These are phyloP conservation scores for Rotaria socialis DNA, from an alignment of 2,888 invertebrate species.

Conservation along the genomic window DNA sequence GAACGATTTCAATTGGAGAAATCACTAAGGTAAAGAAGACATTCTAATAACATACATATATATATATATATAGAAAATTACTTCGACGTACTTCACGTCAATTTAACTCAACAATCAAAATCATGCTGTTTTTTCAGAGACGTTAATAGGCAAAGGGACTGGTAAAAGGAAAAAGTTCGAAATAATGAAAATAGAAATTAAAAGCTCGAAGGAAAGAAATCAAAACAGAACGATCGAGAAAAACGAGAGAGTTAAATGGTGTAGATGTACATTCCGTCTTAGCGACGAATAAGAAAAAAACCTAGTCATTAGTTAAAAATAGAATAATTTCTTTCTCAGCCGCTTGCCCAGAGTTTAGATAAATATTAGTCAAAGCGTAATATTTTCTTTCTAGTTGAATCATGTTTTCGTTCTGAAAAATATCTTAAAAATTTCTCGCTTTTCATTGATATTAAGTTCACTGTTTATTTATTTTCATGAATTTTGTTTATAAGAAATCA, in stretches of 20 bases:
- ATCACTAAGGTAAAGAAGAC: not conserved
- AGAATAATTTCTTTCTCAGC: not conserved
- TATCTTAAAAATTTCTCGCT: too few species aligned
- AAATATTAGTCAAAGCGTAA: not conserved
- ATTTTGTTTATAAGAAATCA: too few species aligned
- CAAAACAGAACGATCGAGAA: not conserved
- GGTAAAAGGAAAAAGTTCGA: not conserved
- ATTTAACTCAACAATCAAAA: not conserved
- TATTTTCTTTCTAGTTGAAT: not conserved
- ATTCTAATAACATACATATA: not conserved
- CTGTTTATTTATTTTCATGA: too few species aligned
- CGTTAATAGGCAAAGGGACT: not conserved
- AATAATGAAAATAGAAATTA: not conserved
- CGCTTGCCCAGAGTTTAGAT: not conserved
- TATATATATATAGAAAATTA: not conserved
- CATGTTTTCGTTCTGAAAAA: too few species aligned
- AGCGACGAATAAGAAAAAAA: not conserved
- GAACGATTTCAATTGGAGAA: not conserved
- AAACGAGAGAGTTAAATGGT: not conserved
- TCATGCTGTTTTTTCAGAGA: not conserved
- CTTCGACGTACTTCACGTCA: not conserved
- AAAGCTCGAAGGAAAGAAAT: not conserved
- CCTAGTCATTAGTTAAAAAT: not conserved
- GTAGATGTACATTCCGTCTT: not conserved
- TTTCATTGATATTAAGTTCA: too few species aligned